Conservation (phyloP, 2,888 invertebrate genomes). For the Trichopria drosophilae region DNA sequence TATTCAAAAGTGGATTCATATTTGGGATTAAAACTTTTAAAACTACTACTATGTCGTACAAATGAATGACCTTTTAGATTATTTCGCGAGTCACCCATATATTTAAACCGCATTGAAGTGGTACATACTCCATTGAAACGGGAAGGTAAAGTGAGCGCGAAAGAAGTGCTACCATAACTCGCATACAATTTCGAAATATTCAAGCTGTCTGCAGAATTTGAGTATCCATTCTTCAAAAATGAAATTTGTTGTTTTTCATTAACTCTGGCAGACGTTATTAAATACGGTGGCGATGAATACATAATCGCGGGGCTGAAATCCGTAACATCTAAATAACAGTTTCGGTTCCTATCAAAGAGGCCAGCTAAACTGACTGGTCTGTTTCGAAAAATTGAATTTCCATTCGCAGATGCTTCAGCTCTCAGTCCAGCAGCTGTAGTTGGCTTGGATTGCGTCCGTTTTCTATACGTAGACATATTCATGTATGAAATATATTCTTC, state of each 20-base stretch:
- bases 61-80: slow-evolving; percentile 37
- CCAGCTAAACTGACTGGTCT: slow-evolving; percentile 52
- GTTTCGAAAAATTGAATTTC: slow-evolving; percentile 55
- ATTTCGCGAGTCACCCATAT: too few relatives aligned
- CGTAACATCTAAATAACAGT: slow-evolving; percentile 49
- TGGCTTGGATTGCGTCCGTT: slow-evolving; percentile 53
- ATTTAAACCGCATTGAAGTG: too few relatives aligned
- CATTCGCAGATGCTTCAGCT: slow-evolving; percentile 57
- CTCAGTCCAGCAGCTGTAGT: slow-evolving; percentile 55
- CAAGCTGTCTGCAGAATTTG: slow-evolving; percentile 54
- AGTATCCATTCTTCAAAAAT: slow-evolving; percentile 53
- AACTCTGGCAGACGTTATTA: slow-evolving; percentile 44
- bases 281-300: slow-evolving; percentile 44
- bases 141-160: slow-evolving; percentile 69
- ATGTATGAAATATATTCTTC: neutral
- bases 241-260: slow-evolving; percentile 39
- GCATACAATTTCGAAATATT: slow-evolving; percentile 60
- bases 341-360: slow-evolving; percentile 49
- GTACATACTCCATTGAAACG: slow-evolving; percentile 61
- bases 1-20: slow-evolving; percentile 46
- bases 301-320: slow-evolving; percentile 46
- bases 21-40: slow-evolving; percentile 48
- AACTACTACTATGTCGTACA: slow-evolving; percentile 49
- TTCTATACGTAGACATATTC: slow-evolving; percentile 54
- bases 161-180: slow-evolving; percentile 66